Percentiles rank a stretch among this genome's conserved stretches.
Conservation (phyloP, 2,113 vertebrate genomes). For the Psephotus haematonotus region DNA sequence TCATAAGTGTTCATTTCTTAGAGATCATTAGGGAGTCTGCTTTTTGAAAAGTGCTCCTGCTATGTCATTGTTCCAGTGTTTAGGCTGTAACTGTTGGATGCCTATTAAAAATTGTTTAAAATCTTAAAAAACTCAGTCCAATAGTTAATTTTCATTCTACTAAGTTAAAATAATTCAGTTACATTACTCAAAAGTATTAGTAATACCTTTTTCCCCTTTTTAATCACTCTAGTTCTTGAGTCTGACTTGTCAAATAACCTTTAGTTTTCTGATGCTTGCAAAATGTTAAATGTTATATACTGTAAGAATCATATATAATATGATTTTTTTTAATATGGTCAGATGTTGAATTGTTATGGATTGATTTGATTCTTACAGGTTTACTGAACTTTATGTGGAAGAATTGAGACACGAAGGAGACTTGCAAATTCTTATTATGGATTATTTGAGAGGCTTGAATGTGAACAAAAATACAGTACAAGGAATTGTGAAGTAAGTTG, state of each 20-base stretch:
- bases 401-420: conserved; percentile 91
- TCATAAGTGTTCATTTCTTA: background rate
- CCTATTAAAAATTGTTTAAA: background rate
- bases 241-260: background rate
- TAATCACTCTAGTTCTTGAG: background rate
- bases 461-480: conserved; percentile 81
- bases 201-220: background rate
- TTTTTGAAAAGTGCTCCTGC: background rate
- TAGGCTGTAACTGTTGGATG: background rate
- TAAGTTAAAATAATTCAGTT: background rate
- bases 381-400: conserved; percentile 96
- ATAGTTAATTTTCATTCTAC: background rate
- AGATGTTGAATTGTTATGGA: background rate
- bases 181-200: background rate
- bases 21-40: background rate
- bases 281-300: background rate
- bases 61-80: background rate
- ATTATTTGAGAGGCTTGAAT: conserved; percentile 91
- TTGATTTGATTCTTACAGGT: conserved; percentile 72
- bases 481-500: conserved; percentile 90
- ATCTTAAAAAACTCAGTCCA: background rate
- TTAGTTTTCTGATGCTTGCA: background rate
- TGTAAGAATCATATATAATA: background rate
- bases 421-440: conserved; percentile 86
- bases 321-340: background rate